Evolutionary conservation across 2,113 vertebrate genomes (phyloP).

Genomic region (Thalassarche chlororhynchos): DNA sequence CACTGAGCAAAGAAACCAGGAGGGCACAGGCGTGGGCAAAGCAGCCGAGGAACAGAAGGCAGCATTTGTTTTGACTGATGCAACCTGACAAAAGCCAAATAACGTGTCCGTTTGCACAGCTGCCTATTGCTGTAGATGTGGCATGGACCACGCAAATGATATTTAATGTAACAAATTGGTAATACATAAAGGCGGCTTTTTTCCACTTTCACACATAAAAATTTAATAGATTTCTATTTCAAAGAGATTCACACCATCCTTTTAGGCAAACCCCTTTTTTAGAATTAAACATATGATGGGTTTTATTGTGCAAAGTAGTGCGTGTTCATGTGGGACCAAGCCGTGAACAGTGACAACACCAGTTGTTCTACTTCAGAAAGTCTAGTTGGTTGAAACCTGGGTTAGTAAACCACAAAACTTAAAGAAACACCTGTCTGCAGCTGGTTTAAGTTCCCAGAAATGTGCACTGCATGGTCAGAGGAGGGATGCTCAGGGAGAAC

Average conservation of each 20-base stretch:
- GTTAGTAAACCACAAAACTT: not conserved
- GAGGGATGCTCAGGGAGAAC: not conserved
- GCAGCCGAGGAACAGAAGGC: constrained; percentile 42
- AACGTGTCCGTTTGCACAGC: constrained; percentile 26
- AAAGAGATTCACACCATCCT: not conserved
- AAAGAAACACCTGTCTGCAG: not conserved
- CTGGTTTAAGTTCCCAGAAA: not conserved
- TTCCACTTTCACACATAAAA: not conserved
- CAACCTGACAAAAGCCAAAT: constrained; percentile 60
- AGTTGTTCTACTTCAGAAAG: not conserved
- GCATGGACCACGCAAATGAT: not conserved
- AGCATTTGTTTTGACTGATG: constrained; percentile 55
- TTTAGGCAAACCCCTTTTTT: not conserved
- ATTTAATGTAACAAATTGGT: not conserved
- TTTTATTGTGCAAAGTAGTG: not conserved
- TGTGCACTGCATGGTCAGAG: not conserved
- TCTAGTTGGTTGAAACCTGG: not conserved
- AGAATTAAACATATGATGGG: not conserved
- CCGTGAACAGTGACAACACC: not conserved
- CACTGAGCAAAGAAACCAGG: not conserved
- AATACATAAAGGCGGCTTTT: not conserved
- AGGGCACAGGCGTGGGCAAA: constrained; percentile 11
- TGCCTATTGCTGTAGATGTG: not conserved
- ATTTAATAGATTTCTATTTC: not conserved
- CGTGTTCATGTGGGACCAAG: not conserved